A percentile compares a stretch with the other conserved stretches of the same genome.
Conservation (phyloP, 2,797 vertebrate genomes). For the Centroberyx gerrardi region DNA sequence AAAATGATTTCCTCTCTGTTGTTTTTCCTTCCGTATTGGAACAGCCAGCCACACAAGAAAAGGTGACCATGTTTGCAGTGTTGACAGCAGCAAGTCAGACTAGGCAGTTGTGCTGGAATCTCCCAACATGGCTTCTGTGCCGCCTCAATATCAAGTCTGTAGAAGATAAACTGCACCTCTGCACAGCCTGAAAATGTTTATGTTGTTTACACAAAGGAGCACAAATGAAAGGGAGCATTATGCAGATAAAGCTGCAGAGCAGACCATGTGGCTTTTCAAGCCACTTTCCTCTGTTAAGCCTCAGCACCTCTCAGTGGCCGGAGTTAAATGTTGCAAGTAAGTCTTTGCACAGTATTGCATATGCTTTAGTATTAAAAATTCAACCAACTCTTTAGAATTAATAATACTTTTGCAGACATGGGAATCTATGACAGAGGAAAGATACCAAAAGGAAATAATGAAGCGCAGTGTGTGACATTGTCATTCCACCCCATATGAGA, state of each 20-base stretch:
- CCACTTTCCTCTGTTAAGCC: conserved; percentile 48
- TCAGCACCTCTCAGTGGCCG: conserved; percentile 72
- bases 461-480: neutral
- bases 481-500: neutral
- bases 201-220: conserved; percentile 10
- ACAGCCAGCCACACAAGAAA: too few relatives aligned
- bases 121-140: conserved; percentile 28
- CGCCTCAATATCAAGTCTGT: neutral
- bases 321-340: conserved; percentile 22
- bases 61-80: conserved; percentile 5
- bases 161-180: neutral
- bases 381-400: neutral
- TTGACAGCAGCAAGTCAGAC: neutral
- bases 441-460: neutral
- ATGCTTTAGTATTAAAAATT: neutral
- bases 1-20: too few relatives aligned
- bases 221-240: conserved; percentile 35
- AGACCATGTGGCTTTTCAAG: neutral
- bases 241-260: conserved; percentile 49
- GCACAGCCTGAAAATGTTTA: conserved; percentile 8
- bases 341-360: neutral
- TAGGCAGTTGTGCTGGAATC: conserved; percentile 5
- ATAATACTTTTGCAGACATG: neutral
- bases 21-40: too few relatives aligned
- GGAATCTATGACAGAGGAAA: neutral